phyloP scores from a whole-genome alignment of 2,797 vertebrate genomes.

The Neosilurus mollespiculum region DNA sequence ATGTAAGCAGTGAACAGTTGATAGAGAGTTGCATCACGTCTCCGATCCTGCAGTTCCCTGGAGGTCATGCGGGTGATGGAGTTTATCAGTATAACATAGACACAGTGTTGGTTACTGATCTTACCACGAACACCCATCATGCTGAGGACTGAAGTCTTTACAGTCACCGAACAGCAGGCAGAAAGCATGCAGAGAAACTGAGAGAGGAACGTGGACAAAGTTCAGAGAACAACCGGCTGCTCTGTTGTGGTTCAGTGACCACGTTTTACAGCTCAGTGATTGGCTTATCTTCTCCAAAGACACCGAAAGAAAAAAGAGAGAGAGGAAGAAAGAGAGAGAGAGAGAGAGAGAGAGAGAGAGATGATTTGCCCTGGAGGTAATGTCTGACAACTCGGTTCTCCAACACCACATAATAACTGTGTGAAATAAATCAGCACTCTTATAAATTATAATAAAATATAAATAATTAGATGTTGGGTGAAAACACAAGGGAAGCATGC shows the following conservation, averaged over 20 bases:
- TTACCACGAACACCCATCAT: constrained; percentile 19
- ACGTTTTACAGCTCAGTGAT: constrained; percentile 51
- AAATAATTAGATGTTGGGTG: not conserved
- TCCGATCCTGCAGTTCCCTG: not conserved
- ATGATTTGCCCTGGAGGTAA: not conserved
- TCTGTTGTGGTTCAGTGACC: constrained; percentile 48
- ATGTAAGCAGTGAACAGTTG: too few species aligned
- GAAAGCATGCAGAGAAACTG: constrained; percentile 10
- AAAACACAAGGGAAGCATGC: not conserved
- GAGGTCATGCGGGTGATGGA: not conserved
- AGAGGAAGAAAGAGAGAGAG: not conserved
- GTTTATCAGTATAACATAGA: not conserved
- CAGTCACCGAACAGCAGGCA: not conserved
- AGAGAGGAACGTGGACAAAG: constrained; percentile 40
- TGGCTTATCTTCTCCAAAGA: constrained; percentile 45
- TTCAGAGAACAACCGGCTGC: constrained; percentile 42
- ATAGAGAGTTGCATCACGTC: not conserved
- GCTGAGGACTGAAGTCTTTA: not conserved
- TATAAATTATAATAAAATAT: not conserved
- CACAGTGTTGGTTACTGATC: constrained; percentile 18
- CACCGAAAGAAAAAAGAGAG: constrained; percentile 12
- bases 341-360: not conserved
- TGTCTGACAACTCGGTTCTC: not conserved
- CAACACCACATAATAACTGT: not conserved
- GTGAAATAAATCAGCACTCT: not conserved